These are phyloP conservation scores for Drosophila paucipuncta DNA, from an alignment of 2,888 invertebrate species.

Conservation along the genomic window DNA sequence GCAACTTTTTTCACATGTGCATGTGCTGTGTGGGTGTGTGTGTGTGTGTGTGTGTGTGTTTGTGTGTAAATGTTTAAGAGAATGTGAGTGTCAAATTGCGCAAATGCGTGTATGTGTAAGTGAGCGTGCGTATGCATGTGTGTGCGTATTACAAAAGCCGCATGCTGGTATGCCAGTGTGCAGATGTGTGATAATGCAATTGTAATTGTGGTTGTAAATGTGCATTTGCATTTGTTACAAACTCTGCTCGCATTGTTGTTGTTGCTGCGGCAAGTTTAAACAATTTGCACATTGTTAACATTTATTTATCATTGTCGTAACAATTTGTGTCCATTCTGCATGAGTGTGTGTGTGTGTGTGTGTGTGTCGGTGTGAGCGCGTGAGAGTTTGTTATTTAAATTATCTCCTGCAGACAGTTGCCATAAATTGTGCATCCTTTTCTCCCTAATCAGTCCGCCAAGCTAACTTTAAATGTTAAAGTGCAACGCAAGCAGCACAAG, in stretches of 20 bases:
- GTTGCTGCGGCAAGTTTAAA: slow-evolving; percentile 67
- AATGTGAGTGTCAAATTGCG: not conserved
- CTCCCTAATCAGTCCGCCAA: slow-evolving; percentile 37
- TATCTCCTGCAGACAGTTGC: slow-evolving; percentile 50
- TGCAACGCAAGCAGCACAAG: slow-evolving; percentile 13
- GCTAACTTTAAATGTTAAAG: slow-evolving; percentile 50
- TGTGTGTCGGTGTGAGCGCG: slow-evolving; percentile 19
- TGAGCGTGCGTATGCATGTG: slow-evolving; percentile 24
- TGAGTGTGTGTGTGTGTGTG: slow-evolving; percentile 8
- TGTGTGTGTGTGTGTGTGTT: slow-evolving; percentile 7
- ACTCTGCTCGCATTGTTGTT: slow-evolving; percentile 47
- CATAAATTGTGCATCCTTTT: slow-evolving; percentile 53
- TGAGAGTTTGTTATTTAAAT: slow-evolving; percentile 58
- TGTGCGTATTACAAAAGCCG: slow-evolving; percentile 48
- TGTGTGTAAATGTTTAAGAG: not conserved
- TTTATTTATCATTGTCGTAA: slow-evolving; percentile 73
- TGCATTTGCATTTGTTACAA: slow-evolving; percentile 61
- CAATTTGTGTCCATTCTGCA: slow-evolving; percentile 51
- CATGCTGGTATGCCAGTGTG: slow-evolving; percentile 42
- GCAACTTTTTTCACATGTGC: slow-evolving; percentile 50
- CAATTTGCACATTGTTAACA: slow-evolving; percentile 76
- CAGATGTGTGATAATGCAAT: slow-evolving; percentile 64
- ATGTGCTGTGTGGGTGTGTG: not conserved
- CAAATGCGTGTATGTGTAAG: slow-evolving; percentile 8
- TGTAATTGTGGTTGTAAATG: slow-evolving; percentile 71